Evolutionary conservation across 2,888 invertebrate genomes (phyloP).

Genomic region (Trimorus sp.): DNA sequence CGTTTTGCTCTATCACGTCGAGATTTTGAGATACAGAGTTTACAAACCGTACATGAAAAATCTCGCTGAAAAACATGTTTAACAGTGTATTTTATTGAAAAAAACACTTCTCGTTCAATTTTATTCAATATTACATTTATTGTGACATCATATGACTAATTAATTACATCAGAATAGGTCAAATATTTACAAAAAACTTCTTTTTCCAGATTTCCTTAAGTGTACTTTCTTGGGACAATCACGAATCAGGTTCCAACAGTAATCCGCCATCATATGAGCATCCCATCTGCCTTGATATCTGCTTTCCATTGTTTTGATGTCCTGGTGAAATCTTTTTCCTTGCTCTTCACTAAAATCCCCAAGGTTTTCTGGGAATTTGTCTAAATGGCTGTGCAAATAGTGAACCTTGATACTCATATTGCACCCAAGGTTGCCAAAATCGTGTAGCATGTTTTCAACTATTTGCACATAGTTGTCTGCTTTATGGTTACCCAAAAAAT

Average conservation of each 20-base stretch:
- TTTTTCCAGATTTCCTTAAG: not conserved
- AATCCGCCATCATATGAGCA: not conserved
- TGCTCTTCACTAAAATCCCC: constrained; percentile 19
- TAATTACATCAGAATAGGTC: no score
- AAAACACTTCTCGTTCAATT: no score
- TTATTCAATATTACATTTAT: no score
- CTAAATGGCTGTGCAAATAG: constrained; percentile 1
- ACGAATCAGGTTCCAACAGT: not conserved
- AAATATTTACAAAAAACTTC: constrained; percentile 1
- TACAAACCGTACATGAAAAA: no score
- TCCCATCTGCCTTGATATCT: constrained; percentile 4
- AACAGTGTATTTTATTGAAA: no score
- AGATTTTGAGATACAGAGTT: no score
- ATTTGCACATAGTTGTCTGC: not conserved
- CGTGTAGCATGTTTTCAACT: not conserved
- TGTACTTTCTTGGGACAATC: not conserved
- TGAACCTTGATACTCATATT: constrained; percentile 13
- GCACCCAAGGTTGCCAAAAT: not conserved
- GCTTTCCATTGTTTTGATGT: constrained; percentile 6
- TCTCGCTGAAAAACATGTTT: no score
- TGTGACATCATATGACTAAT: no score
- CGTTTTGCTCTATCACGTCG: no score
- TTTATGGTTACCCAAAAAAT: no score
- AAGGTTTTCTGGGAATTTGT: constrained; percentile 1
- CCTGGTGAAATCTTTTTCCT: constrained; percentile 13